Evolutionary conservation across 2,888 invertebrate genomes (phyloP), one percentile per base, ranked within the genome.

Genomic region (Tenodera sinensis): DNA sequence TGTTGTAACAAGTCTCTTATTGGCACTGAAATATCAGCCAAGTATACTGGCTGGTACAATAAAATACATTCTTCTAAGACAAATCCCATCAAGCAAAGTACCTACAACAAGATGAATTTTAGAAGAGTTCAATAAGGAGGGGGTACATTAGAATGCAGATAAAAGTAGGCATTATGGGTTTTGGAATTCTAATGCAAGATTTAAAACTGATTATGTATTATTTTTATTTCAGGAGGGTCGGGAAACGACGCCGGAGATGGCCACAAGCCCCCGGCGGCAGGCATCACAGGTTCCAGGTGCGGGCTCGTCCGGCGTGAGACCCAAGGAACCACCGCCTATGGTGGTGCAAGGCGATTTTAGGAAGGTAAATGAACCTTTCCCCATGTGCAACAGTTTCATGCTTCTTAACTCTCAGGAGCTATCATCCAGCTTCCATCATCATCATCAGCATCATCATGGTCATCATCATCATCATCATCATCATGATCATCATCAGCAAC

Each of bases 321-420:
- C 95, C 94, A 94, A 96, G 94, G 95, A 96, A 93, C 95, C 95
- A 92, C 96, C 96, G 92, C 96, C 96, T 91, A 96, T 97, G 95
- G 96, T 97, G 93, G 95, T 98, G 94, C 98, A 98, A 94, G 97
- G 98, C 92, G 98, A 98, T 94, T 98, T 98, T 95, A 96, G 98
- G 93, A 98, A 98, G 96, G 96, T 96, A 93, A 91, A 91, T 81
- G n/a, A 27, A 82, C 88, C 20, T 83, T 82, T n/a, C 28, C 28
- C 54, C 83, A 83, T 83, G 83, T 83, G 83, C 27, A 54, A 54
- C 54, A 20, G 54, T 71, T 71, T 20, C 20, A 71, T 6, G 20
- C 15, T 71, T 25, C 54, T 15, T 71, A 25, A 71, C 20, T 20
- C 25, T 20, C 54, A 71, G 54, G 20, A 20, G 54, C 54, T 54